Conservation (phyloP, 2,888 invertebrate genomes). For the Marasmarcha lunaedactyla region DNA sequence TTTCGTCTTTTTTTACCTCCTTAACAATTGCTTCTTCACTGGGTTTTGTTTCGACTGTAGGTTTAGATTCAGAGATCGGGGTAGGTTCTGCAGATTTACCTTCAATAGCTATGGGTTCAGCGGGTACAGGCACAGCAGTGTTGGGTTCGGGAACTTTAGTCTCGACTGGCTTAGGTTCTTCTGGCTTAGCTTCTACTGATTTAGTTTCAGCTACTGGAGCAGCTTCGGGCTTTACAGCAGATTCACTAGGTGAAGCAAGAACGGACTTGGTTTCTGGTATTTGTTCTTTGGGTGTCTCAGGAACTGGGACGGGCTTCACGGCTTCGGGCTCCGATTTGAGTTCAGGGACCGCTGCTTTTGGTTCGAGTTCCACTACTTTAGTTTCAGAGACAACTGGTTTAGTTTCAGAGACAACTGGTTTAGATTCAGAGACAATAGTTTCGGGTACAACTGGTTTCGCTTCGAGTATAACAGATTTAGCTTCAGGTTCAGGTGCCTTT, state of each 20-base stretch:
- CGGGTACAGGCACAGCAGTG: constrained; percentile 22
- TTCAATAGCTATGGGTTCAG: constrained; percentile 18
- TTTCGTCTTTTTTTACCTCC: constrained; percentile 30
- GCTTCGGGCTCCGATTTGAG: too few species aligned
- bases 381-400: constrained; percentile 31
- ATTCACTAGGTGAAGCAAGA: constrained; percentile 14
- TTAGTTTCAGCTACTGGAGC: constrained; percentile 26
- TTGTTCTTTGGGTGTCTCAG: constrained; percentile 15
- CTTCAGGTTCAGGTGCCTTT: constrained; percentile 18
- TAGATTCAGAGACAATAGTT: constrained; percentile 24
- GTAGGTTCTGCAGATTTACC: constrained; percentile 19
- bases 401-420: constrained; percentile 27
- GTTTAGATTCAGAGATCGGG: constrained; percentile 19
- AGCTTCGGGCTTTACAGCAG: constrained; percentile 22
- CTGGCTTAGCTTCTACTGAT: constrained; percentile 14
- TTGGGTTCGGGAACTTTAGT: constrained; percentile 21
- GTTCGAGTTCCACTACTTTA: constrained; percentile 25
- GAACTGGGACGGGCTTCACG: too few species aligned
- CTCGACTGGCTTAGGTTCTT: constrained; percentile 18
- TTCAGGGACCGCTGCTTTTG: constrained; percentile 11
- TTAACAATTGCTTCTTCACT: constrained; percentile 26
- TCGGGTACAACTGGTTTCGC: constrained; percentile 23
- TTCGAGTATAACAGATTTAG: constrained; percentile 23
- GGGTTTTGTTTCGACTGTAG: constrained; percentile 9
- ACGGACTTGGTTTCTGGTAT: constrained; percentile 26